Evolutionary conservation across 2,888 invertebrate genomes (phyloP).

Genomic region (Saturnia japonica): DNA sequence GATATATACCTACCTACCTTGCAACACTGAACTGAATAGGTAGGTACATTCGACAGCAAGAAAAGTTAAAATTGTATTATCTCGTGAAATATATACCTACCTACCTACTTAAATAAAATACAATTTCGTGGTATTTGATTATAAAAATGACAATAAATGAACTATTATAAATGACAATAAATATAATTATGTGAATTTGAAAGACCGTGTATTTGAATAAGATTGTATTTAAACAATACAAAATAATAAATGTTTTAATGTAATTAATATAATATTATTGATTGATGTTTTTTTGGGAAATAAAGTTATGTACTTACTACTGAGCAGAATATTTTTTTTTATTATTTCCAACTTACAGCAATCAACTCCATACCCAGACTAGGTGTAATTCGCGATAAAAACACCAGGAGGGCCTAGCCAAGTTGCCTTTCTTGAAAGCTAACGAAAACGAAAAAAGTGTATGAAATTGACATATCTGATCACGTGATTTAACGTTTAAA

Average conservation of each 20-base stretch:
- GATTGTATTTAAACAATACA: slow-evolving; percentile 43
- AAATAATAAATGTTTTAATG: slow-evolving; percentile 30
- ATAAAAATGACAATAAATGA: slow-evolving; percentile 36
- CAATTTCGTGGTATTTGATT: slow-evolving; percentile 28
- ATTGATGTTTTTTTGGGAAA: slow-evolving; percentile 77
- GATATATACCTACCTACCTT: neutral
- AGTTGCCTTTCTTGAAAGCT: no score
- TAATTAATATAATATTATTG: slow-evolving; percentile 52
- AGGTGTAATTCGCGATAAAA: neutral
- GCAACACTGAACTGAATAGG: neutral
- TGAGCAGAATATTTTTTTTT: slow-evolving; percentile 70
- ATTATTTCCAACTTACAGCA: slow-evolving; percentile 34
- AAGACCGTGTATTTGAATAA: slow-evolving; percentile 48
- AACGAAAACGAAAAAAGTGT: no score
- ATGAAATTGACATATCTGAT: no score
- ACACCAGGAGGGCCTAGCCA: no score
- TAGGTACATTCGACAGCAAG: neutral
- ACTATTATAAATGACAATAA: slow-evolving; percentile 30
- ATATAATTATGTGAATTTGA: slow-evolving; percentile 27
- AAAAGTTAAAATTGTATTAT: neutral
- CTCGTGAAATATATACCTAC: neutral
- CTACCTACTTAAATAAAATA: slow-evolving; percentile 23
- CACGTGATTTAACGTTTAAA: no score
- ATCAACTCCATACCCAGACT: neutral
- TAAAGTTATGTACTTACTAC: slow-evolving; percentile 79